A percentile compares a stretch with the other conserved stretches of the same genome.
Conservation (phyloP, 2,797 vertebrate species). For the Pitangus sulphuratus region DNA sequence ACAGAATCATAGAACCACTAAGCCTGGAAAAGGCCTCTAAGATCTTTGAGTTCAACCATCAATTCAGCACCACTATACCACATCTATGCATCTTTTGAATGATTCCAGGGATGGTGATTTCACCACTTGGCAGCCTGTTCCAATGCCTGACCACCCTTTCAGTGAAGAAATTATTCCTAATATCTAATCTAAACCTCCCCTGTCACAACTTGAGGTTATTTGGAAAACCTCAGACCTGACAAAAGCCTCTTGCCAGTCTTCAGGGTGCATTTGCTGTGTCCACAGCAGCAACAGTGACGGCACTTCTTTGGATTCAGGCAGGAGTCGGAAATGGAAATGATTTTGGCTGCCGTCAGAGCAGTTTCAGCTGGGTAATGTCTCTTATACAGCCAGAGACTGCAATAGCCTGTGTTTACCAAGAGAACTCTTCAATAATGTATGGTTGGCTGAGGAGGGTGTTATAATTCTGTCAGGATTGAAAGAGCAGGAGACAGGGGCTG, state of each 20-base stretch:
- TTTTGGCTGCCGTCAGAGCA: neutral
- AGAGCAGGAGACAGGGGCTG: neutral
- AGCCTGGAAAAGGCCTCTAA: neutral
- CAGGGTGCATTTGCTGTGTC: accelerated
- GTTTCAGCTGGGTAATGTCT: neutral
- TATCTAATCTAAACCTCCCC: neutral
- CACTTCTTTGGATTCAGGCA: neutral
- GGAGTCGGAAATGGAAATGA: neutral
- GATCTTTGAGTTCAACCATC: neutral
- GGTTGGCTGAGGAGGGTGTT: neutral
- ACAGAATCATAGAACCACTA: neutral
- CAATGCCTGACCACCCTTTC: neutral
- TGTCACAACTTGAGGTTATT: neutral
- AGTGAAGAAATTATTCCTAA: neutral
- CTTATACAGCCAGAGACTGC: neutral
- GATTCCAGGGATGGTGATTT: neutral
- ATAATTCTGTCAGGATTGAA: neutral
- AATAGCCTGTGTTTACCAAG: neutral
- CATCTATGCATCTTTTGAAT: neutral
- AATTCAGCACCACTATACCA: neutral
- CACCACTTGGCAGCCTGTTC: neutral
- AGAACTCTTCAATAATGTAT: conserved; percentile 5
- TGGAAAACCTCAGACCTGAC: neutral
- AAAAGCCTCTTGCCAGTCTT: accelerated
- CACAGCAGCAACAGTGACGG: accelerated